A percentile compares a stretch with the other conserved stretches of the same genome.
Evolutionary conservation across 2,888 invertebrate genomes (phyloP).

Genomic region (Scrobipalpa costella): DNA sequence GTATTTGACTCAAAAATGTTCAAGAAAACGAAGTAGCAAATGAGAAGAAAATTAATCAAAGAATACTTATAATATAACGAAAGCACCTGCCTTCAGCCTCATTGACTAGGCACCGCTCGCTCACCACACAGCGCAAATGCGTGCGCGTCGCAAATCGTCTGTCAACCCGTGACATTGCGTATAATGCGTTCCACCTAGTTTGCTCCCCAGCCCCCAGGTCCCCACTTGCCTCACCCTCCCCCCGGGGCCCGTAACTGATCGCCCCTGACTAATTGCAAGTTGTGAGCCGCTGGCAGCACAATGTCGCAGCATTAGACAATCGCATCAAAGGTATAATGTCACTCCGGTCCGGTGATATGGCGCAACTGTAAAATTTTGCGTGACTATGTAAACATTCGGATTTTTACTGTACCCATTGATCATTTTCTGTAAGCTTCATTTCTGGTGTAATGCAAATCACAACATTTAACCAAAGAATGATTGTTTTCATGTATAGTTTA

Average conservation of each 20-base stretch:
- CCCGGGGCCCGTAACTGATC: constrained; percentile 43
- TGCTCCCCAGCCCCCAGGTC: constrained; percentile 36
- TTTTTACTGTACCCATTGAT: not conserved
- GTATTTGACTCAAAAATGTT: too few species aligned
- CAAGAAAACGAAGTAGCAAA: too few species aligned
- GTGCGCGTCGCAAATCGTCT: constrained; percentile 69
- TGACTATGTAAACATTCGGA: constrained; percentile 13
- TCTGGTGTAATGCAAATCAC: too few species aligned
- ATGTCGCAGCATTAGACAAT: constrained; percentile 41
- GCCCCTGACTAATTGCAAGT: constrained; percentile 44
- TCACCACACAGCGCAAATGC: constrained; percentile 39
- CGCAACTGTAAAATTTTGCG: constrained; percentile 35
- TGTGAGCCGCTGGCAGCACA: constrained; percentile 34
- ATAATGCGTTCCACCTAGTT: constrained; percentile 65
- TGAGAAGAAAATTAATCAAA: too few species aligned
- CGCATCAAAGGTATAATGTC: constrained; percentile 41
- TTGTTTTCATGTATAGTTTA: too few species aligned
- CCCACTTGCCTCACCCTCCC: constrained; percentile 15
- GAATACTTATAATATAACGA: too few species aligned
- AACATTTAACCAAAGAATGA: too few species aligned
- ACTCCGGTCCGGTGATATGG: constrained; percentile 26
- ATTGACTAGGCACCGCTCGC: not conserved
- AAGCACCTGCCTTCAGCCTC: not conserved
- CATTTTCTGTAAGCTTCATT: too few species aligned
- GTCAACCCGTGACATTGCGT: constrained; percentile 67